phyloP scores from a whole-genome alignment of 2,797 vertebrate genomes.

The Syndactyla subalaris region DNA sequence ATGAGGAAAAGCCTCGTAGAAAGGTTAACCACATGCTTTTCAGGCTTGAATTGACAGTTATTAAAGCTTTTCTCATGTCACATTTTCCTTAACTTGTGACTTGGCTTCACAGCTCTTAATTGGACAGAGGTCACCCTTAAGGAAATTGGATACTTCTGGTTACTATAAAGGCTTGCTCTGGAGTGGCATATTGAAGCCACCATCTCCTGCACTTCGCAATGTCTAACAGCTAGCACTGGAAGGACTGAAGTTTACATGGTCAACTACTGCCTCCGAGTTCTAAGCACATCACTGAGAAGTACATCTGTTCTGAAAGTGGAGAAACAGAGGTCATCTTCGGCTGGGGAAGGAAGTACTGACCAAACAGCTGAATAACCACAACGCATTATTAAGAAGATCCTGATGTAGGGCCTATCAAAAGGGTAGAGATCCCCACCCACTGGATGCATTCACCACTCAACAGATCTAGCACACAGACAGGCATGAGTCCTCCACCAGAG shows the following conservation, averaged over 20 bases:
- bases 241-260: background rate
- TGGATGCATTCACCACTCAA: background rate
- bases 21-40: background rate
- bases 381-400: background rate
- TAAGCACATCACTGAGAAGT: background rate
- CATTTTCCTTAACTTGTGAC: background rate
- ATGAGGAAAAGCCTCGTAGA: background rate
- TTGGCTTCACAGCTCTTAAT: background rate
- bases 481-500: background rate
- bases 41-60: background rate
- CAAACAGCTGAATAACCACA: background rate
- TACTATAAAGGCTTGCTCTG: background rate
- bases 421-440: background rate
- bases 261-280: background rate
- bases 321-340: background rate
- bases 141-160: background rate
- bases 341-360: background rate
- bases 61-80: background rate
- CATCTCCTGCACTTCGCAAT: background rate
- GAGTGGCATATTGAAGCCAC: background rate
- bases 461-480: background rate
- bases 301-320: background rate
- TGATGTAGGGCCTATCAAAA: background rate
- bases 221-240: background rate
- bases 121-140: background rate